Evolutionary conservation across 2,888 invertebrate species (phyloP), one percentile per base, ranked within the genome.

Genomic region (Onchidella celtica): DNA sequence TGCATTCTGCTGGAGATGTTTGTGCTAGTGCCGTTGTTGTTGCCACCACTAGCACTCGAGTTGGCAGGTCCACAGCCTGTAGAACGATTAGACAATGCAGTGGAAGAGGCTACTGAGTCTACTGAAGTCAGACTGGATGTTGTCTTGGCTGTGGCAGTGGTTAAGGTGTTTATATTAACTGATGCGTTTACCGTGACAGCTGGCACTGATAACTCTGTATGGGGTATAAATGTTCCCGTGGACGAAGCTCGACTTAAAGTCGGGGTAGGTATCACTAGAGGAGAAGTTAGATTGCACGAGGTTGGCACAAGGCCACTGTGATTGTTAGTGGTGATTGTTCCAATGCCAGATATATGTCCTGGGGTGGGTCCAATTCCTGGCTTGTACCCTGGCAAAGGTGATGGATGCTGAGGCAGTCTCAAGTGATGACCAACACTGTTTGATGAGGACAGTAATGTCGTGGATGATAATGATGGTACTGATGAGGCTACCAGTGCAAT

Each of bases 151-250:
- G 38, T 24, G 32, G 77, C 69, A 38, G 69, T 78, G 32, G 61
- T 69, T 3, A 38, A 38, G 29, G 40, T 40, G 32, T 29, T 70
- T 38, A 61, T 38, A 29, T 61, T 69, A 1, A 68, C 68, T 36
- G 77, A 68, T 6, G 36, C 32, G 65, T 32, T 47, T 1, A 77
- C 24, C 24, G 68, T 38, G 57, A n/a, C 55, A 6, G 68, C 24
- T 24, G 72, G 47, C 1, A 79, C 40, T 36, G 79, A 57, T 0
- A 73, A 38, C 36, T 80, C 81, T 17, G 75, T 59, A n/a, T 69
- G 75, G 11, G 81, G 80, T 27, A 81, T 81, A 55, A 81, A 81
- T 32, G 81, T 81, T 34, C 81, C 81, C 2, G 81, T 81, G 3
- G 75, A 80, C 11, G 81, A 81, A 32, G 81, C 81, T 47, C 75